Evolutionary conservation across 2,113 vertebrate species (phyloP).

Genomic region (Bambusicola thoracicus): DNA sequence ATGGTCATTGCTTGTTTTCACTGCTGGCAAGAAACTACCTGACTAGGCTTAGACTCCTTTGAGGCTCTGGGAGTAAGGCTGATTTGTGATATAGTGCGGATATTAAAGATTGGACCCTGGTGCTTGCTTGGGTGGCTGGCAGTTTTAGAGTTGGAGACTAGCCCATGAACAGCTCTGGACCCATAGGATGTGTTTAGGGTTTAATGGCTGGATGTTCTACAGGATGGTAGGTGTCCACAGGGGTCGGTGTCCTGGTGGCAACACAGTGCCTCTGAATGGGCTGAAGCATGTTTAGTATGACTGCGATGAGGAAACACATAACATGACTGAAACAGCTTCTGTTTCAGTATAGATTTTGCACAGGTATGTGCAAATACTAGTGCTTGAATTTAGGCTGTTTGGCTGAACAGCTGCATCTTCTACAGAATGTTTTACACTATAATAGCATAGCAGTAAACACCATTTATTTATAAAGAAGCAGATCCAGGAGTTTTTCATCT

Average conservation of each 20-base stretch:
- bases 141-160: not conserved
- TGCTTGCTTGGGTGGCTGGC: accelerated
- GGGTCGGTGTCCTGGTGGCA: not conserved
- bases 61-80: not conserved
- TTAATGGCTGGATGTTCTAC: not conserved
- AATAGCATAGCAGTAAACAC: not conserved
- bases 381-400: not conserved
- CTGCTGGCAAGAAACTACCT: not conserved
- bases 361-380: not conserved
- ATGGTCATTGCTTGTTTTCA: not conserved
- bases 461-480: not conserved
- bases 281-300: not conserved
- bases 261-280: not conserved
- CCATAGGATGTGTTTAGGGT: accelerated
- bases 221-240: not conserved
- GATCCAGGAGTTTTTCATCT: not conserved
- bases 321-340: not conserved
- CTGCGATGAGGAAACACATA: not conserved
- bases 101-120: not conserved
- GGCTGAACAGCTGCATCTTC: not conserved
- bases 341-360: not conserved
- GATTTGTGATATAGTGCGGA: not conserved
- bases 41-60: not conserved
- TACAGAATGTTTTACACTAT: not conserved
- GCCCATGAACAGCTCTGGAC: accelerated